Base-by-base conservation (phyloP, 2,888 invertebrate species). In the Zele albiditarsus region DNA sequence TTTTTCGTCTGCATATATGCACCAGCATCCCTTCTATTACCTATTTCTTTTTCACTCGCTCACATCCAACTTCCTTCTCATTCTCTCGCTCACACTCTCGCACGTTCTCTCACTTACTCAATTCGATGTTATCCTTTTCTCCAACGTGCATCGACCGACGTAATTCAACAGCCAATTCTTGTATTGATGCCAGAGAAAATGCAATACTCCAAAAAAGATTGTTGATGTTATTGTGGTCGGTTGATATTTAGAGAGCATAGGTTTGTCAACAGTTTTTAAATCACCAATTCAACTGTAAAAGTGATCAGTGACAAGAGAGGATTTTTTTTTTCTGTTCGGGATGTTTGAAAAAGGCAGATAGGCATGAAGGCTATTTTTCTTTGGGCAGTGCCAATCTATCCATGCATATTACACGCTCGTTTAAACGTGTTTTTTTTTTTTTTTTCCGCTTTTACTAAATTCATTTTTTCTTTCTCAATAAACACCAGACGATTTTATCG, bases 111-210 rank as follows among this genome's bases (percentile, higher is more conserved):
- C 38, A 38, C 38, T 38, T 8, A 38, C 38, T 38, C 38, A 38
- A 2, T 0, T 38, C 31, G 31, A 4, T 46, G 49, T 73, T 25
- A 12, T 33, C 25, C 62, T 60, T 46, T 57, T 71, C 23, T 12
- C 14, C 42, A 25, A 70, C 69, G 75, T 74, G 38, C 78, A 80
- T 78, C 78, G 78, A 80, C 76, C 77, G 75, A 73, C 71, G 71
- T 73, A 68, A 73, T 78, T 78, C 73, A 33, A 38, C 69, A 46
- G 53, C 73, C 66, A 75, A 79, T 79, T 78, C 63, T 78, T 78
- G 78, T 63, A 58, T 25, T 27, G 23, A 72, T 78, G 80, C 79
- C 80, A 80, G 75, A 65, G 16, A 25, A 27, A n/a, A 27, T 25
- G n/a, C 16, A 42, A 53, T 31, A 33, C 23, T 16, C 20, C n/a